A percentile compares a stretch with the other conserved stretches of the same genome.
phyloP scores from a whole-genome alignment of 1,140 invertebrate genomes.

The Phocides pigmalion region DNA sequence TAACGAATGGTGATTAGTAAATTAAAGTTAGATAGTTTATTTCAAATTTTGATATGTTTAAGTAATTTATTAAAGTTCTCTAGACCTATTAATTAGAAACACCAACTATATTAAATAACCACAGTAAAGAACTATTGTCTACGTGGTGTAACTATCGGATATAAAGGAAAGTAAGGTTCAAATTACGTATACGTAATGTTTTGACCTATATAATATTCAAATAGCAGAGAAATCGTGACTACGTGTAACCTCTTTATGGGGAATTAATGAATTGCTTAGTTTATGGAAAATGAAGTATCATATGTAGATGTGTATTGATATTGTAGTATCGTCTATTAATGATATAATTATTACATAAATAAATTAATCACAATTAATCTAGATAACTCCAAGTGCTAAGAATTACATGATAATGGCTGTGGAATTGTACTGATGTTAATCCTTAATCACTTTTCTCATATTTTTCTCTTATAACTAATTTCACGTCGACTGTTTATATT shows the following conservation, averaged over 20 bases:
- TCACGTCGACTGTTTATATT: constrained; percentile 58
- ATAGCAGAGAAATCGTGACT: constrained; percentile 21
- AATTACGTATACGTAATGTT: constrained; percentile 50
- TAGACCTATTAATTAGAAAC: constrained; percentile 35
- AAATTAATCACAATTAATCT: constrained; percentile 59
- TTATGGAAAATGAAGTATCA: constrained; percentile 13
- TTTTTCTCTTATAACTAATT: constrained; percentile 56
- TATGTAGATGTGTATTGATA: constrained; percentile 39
- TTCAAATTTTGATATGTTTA: constrained; percentile 41
- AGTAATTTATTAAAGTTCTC: constrained; percentile 24
- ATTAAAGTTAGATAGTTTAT: constrained; percentile 42
- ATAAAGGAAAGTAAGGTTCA: constrained; percentile 31
- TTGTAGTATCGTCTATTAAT: constrained; percentile 41
- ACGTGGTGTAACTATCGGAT: constrained; percentile 30
- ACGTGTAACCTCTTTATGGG: constrained; percentile 29
- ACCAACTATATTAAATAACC: constrained; percentile 45
- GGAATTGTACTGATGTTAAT: constrained; percentile 78
- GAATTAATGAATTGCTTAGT: constrained; percentile 1
- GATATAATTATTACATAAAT: constrained; percentile 44
- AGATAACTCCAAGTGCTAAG: constrained; percentile 72
- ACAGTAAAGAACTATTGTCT: constrained; percentile 23
- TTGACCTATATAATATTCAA: constrained; percentile 32
- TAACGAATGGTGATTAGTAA: constrained; percentile 29
- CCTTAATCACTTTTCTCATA: constrained; percentile 69
- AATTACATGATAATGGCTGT: constrained; percentile 79